Evolutionary conservation across 2,113 vertebrate species (phyloP), one percentile per base, ranked within the genome.

Genomic region (Lonchura striata): DNA sequence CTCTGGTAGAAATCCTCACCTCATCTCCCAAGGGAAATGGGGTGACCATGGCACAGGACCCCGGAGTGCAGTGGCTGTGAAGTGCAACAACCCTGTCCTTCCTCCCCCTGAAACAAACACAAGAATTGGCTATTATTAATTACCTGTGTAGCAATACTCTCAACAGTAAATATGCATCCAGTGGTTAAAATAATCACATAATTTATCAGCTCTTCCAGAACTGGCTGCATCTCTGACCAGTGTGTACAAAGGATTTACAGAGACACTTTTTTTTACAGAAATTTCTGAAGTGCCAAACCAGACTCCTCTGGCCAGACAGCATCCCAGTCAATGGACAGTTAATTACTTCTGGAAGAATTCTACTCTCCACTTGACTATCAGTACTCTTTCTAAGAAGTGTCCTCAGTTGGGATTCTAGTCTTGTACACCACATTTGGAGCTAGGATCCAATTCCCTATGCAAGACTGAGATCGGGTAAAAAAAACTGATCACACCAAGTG

Each of bases 81-180:
- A 49, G 41, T 46, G 33, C 68, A 56, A 66, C 47, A 39, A 20
- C 50, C 8, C 7, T 2, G 16, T 28, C 52, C 7, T 19, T 31
- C 41, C 19, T 64, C 9, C 30, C 19, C 0, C 0, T 41, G 33
- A 39, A 27, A 64, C 33, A 44, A 20, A 74, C 7, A 2, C 17
- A 31, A 31, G 39, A 31, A 47, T 3, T 70, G 41, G 66, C 31
- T 86, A 9, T n/a, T 37, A 2, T 31, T 37, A 10, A 9, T 42
- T 30, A 37, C 2, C 24, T 49, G 30, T 56, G 20, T 17, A 87
- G 66, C 81, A 69, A 71, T 57, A 72, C 31, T 74, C 53, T 57
- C 61, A 82, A 27, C 14, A 65, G 61, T 11, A 46, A 47, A 78
- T 24, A 44, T 2, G n/a, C 69, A 64, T 22, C 0, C 0, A 61